Conservation (phyloP, 1,140 invertebrate species). For the Anagrus nilaparvatae region DNA sequence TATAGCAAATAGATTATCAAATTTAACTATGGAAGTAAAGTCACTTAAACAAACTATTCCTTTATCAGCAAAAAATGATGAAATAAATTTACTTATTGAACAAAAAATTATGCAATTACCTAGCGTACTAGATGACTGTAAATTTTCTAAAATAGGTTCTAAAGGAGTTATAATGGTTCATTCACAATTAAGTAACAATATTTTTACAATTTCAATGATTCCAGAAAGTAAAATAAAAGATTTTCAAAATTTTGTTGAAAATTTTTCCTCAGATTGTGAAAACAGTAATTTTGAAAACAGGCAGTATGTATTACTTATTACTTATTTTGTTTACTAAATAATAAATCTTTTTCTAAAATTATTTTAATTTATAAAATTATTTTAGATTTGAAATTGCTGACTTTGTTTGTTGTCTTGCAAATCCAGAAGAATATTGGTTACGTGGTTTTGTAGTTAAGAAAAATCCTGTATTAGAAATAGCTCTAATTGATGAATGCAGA, state of each 20-base stretch:
- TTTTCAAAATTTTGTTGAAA: conserved; percentile 13
- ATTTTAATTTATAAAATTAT: conserved; percentile 5
- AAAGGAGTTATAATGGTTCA: conserved; percentile 18
- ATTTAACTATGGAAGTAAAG: too few species aligned
- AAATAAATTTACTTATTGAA: not conserved
- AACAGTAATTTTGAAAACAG: not conserved
- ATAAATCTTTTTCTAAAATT: not conserved
- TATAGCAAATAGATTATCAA: too few species aligned
- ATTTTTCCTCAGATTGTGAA: conserved; percentile 15
- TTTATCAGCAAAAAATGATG: too few species aligned
- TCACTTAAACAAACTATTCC: too few species aligned
- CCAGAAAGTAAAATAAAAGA: not conserved
- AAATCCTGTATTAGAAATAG: conserved; percentile 18
- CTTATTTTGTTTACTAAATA: not conserved
- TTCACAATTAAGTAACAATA: conserved; percentile 5
- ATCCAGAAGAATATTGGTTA: conserved; percentile 21
- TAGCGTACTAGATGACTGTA: conserved; percentile 9
- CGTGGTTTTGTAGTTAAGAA: conserved; percentile 24
- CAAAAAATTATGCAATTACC: not conserved
- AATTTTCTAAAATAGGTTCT: not conserved
- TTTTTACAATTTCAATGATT: conserved; percentile 16
- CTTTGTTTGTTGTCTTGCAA: conserved; percentile 20
- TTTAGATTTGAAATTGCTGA: conserved; percentile 25
- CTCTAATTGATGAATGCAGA: conserved; percentile 25
- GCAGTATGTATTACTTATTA: not conserved